These are phyloP conservation scores for Lasioglossum villosulum DNA, from an alignment of 2,888 invertebrate genomes.

Conservation along the genomic window DNA sequence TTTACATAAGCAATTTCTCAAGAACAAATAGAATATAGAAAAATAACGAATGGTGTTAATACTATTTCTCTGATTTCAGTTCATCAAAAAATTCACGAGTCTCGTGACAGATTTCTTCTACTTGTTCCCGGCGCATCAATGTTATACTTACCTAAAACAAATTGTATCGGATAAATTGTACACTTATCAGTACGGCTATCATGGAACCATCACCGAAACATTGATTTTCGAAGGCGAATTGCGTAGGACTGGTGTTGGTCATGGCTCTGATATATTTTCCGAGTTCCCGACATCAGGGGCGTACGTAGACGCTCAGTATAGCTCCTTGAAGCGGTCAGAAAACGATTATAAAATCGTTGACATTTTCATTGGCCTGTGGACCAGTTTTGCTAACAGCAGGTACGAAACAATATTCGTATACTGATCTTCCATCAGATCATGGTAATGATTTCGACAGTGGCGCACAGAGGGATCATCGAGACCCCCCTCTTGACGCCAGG, in stretches of 20 bases:
- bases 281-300: conserved; percentile 77
- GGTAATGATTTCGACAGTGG: too few relatives aligned
- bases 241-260: conserved; percentile 80
- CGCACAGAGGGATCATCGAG: too few relatives aligned
- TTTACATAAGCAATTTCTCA: too few relatives aligned
- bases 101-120: not conserved
- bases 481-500: too few relatives aligned
- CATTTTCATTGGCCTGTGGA: conserved; percentile 83
- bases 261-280: conserved; percentile 85
- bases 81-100: not conserved
- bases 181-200: conserved; percentile 65
- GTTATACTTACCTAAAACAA: rapidly evolving
- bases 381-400: conserved; percentile 79
- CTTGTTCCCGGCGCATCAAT: rapidly evolving
- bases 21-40: too few relatives aligned
- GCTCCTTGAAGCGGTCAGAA: conserved; percentile 26
- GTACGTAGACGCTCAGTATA: not conserved
- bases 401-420: conserved; percentile 28
- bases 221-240: conserved; percentile 10
- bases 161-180: conserved; percentile 31
- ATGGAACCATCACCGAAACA: conserved; percentile 54
- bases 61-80: not conserved
- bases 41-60: too few relatives aligned
- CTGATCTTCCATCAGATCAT: too few relatives aligned
- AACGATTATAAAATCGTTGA: conserved; percentile 77